Evolutionary conservation across 2,888 invertebrate species (phyloP), one percentile per base, ranked within the genome.

Genomic region (Apoda limacodes): DNA sequence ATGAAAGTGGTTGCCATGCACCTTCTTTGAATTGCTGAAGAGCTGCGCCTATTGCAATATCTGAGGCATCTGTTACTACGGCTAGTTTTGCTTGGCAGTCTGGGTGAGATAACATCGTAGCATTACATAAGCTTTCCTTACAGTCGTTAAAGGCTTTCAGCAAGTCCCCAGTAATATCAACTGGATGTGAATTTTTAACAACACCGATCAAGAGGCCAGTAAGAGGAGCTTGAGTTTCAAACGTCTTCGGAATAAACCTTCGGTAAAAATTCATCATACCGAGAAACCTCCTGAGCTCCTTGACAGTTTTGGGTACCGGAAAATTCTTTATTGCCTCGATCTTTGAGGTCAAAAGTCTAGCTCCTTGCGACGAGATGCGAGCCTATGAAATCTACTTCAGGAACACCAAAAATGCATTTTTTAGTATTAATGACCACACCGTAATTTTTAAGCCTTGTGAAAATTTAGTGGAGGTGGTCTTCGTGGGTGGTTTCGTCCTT

Each of bases 221-320:
- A n/a, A n/a, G n/a, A n/a, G n/a, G n/a, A n/a, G n/a, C n/a, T n/a
- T n/a, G n/a, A n/a, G n/a, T n/a, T n/a, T n/a, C n/a, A n/a, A n/a
- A n/a, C n/a, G n/a, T n/a, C n/a, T 29, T 30, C 4, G 46, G 49
- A 2, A 60, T 42, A 30, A 48, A 60, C 3, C 50, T 31, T 2
- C 55, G 32, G 17, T 60, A 61, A 38, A 55, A 60, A 34, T 60
- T 61, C 1, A 57, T 10, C 49, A 59, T 57, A 1, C 59, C 59
- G 0, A 62, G 22, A 29, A 56, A 59, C 2, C 47, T 33, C 10
- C 38, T 15, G 2, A 38, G 28, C 22, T 34, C 32, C 11, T 20
- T 29, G 7, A 35, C 25, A 9, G 32, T 32, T 13, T 28, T 32
- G 5, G 39, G 35, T 2, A 25, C 10, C 6, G 33, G 30, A 13